Evolutionary conservation across 2,888 invertebrate species (phyloP).

Genomic region (Macrostomum cliftonense): DNA sequence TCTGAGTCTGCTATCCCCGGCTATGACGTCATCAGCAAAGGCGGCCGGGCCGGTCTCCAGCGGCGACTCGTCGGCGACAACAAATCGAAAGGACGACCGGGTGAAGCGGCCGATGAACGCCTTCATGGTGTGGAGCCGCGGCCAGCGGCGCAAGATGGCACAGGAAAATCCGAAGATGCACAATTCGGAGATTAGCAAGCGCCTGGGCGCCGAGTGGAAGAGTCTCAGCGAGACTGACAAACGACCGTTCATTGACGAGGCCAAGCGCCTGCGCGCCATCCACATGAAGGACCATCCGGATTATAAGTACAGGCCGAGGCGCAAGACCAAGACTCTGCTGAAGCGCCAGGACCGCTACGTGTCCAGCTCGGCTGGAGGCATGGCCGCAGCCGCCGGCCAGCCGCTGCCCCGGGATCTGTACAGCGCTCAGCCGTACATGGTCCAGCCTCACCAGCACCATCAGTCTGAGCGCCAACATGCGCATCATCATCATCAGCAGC

Average conservation of each 20-base stretch:
- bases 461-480: too few relatives aligned
- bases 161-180: constrained; percentile 98
- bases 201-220: constrained; percentile 94
- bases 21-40: too few relatives aligned
- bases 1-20: too few relatives aligned
- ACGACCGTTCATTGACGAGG: constrained; percentile 93
- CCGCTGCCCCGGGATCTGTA: too few relatives aligned
- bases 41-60: too few relatives aligned
- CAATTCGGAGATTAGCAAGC: constrained; percentile 87
- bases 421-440: too few relatives aligned
- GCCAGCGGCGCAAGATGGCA: constrained; percentile 91
- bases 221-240: constrained; percentile 80
- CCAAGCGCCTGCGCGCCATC: constrained; percentile 79
- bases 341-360: too few relatives aligned
- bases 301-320: constrained; percentile 83
- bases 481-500: too few relatives aligned
- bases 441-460: too few relatives aligned
- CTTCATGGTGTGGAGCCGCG: constrained; percentile 97
- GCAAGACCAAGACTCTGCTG: constrained; percentile 61
- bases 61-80: neutral
- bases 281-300: constrained; percentile 99
- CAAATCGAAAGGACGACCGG: neutral
- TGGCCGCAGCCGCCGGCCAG: too few relatives aligned
- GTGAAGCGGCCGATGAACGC: constrained; percentile 98
- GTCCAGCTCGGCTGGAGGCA: too few relatives aligned